phyloP scores from a whole-genome alignment of 2,797 vertebrate genomes.

The Mycteria americana region DNA sequence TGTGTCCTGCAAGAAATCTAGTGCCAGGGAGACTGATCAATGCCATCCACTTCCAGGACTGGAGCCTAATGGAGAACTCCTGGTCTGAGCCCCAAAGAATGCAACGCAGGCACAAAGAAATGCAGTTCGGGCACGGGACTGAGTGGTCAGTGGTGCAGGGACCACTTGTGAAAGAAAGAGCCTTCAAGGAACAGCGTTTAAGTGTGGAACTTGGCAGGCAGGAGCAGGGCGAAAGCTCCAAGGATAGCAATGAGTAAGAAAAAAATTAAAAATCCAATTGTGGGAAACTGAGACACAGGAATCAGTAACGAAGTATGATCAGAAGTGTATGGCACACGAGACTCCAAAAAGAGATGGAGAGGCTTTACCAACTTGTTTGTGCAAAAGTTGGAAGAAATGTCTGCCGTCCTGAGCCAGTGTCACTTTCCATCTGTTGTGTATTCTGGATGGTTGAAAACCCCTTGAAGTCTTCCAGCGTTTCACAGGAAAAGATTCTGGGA shows the following conservation, averaged over 20 bases:
- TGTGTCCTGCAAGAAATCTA: background rate
- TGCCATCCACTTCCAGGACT: background rate
- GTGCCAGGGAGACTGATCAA: background rate
- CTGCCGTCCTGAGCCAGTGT: background rate
- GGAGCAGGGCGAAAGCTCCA: background rate
- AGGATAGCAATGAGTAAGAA: background rate
- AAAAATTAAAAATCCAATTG: background rate
- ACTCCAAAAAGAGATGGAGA: background rate
- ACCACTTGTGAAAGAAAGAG: background rate
- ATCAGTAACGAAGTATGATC: background rate
- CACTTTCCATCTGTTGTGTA: conserved; percentile 27
- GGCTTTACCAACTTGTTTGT: conserved; percentile 14
- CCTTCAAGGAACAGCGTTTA: background rate
- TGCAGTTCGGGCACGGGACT: background rate
- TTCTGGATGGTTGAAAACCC: conserved; percentile 18
- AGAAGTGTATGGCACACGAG: background rate
- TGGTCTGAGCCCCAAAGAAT: background rate
- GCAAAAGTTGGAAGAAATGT: conserved; percentile 21
- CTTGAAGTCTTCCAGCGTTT: conserved; percentile 30
- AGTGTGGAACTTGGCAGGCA: background rate
- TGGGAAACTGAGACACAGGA: background rate
- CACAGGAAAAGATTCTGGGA: conserved; percentile 30
- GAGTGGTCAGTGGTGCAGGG: background rate
- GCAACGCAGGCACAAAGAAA: background rate
- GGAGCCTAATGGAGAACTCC: background rate